Evolutionary conservation across 2,113 vertebrate species (phyloP).

Genomic region (Psilopogon haemacephalus): DNA sequence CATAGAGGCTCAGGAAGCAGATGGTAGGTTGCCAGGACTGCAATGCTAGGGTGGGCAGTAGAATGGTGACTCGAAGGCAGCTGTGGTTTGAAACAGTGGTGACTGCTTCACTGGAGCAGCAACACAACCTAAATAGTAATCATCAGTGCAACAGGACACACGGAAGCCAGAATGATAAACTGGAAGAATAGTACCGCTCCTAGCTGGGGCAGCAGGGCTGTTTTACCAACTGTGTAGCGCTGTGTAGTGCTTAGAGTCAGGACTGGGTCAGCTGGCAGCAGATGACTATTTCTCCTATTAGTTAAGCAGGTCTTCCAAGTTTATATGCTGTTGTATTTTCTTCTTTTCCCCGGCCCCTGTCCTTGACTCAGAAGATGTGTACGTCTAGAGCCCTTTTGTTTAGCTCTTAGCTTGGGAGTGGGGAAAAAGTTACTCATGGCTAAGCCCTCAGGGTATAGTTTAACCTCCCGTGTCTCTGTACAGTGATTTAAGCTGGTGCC

Average conservation of each 20-base stretch:
- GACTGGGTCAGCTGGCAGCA: background rate
- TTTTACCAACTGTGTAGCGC: background rate
- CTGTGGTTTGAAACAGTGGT: rapidly evolving
- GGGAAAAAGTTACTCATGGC: constrained; percentile 53
- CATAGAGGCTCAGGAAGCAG: background rate
- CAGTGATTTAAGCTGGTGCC: background rate
- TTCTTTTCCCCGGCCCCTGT: background rate
- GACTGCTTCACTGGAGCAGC: background rate
- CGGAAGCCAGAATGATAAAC: background rate
- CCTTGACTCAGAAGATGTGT: constrained; percentile 56
- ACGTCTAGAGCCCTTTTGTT: constrained; percentile 46
- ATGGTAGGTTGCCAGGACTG: background rate
- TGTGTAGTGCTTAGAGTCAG: background rate
- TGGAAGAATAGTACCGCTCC: background rate
- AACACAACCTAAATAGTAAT: background rate
- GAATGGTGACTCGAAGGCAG: background rate
- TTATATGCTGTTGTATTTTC: background rate
- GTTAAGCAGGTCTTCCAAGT: constrained; percentile 48
- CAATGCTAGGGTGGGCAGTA: background rate
- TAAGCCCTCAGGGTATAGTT: background rate
- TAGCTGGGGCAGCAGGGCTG: background rate
- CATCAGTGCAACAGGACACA: rapidly evolving
- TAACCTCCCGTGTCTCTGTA: background rate
- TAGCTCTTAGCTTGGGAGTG: constrained; percentile 26
- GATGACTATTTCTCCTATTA: background rate